A percentile compares a stretch with the other conserved stretches of the same genome.
These are phyloP conservation scores for Pyrocoelia pectoralis DNA, from an alignment of 2,888 invertebrate species.

Conservation along the genomic window DNA sequence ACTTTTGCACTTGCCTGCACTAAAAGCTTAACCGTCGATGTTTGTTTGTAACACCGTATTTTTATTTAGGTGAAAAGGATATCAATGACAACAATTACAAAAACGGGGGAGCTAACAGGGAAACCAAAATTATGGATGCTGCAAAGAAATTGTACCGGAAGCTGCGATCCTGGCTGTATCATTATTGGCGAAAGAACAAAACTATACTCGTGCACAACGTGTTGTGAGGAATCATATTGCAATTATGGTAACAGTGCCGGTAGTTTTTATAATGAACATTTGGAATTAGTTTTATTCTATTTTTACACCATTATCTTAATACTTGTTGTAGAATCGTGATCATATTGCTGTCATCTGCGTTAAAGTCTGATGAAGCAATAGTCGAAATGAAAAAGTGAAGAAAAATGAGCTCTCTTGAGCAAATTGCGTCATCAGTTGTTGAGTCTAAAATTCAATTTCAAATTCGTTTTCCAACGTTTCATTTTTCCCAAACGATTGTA, in stretches of 20 bases:
- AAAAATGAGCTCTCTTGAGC: no score
- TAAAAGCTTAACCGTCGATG: no score
- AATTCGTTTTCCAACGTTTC: no score
- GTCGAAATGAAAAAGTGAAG: not conserved
- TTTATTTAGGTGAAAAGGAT: slow-evolving; percentile 76
- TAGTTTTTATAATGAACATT: slow-evolving; percentile 14
- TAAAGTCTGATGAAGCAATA: not conserved
- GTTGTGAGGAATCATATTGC: slow-evolving; percentile 81
- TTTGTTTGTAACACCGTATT: no score
- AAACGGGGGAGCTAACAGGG: slow-evolving; percentile 80
- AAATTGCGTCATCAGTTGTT: no score
- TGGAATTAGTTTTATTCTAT: slow-evolving; percentile 17
- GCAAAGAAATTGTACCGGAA: slow-evolving; percentile 82
- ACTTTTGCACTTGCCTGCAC: no score
- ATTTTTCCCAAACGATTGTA: no score
- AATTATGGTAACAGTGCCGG: slow-evolving; percentile 69
- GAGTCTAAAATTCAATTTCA: no score
- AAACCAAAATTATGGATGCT: slow-evolving; percentile 83
- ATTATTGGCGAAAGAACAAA: slow-evolving; percentile 90
- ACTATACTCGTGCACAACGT: slow-evolving; percentile 85
- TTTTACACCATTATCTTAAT: slow-evolving; percentile 20
- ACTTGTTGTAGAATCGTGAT: slow-evolving; percentile 20
- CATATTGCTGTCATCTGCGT: not conserved
- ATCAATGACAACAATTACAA: slow-evolving; percentile 83
- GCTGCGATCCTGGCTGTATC: slow-evolving; percentile 88